Base-by-base conservation (phyloP, 2,888 invertebrate genomes). In the Drosophila anomalata region DNA sequence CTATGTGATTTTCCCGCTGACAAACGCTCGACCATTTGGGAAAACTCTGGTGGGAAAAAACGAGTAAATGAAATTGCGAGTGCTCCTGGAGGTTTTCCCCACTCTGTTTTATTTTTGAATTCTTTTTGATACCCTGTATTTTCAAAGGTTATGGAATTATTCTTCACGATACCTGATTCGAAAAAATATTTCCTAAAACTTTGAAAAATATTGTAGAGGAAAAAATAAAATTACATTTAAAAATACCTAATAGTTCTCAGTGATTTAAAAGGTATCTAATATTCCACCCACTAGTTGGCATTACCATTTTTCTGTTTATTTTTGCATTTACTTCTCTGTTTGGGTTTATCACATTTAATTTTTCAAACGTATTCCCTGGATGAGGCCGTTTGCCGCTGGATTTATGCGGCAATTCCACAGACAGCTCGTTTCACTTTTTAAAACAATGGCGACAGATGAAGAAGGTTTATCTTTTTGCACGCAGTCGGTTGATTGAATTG, bases 301-400 rank as follows among this genome's bases (percentile, higher is more conserved):
- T 1, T 14, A 2, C 33, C 12, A 56, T 47, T 54, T 61, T 36
- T 14, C 33, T 39, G 17, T 11, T 46, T 56, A 42, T 53, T 58
- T 46, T 48, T 17, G 31, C 41, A 24, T 48, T 26, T 65, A 17
- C 29, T 29, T 26, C 58, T 58, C 53, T 48, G 73, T 58, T 55
- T 42, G 59, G 46, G 54, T 73, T 84, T 82, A 75, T 82, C 75
- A 72, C 81, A 74, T 87, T 82, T 81, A 79, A 84, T 84, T 85
- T 81, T 78, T 77, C 79, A 76, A 76, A 75, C 67, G 70, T 60
- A 74, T 72, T 79, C 78, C 70, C 66, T 66, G 57, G 77, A 53
- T 76, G 70, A 56, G 42, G 69, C 61, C 80, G 74, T 75, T 86
- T 83, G 74, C 58, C 63, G 59, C 66, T 75, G 58, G 77, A 86